phyloP scores from a whole-genome alignment of 92 coral and sea anemone genomes.

The Porites divaricata region DNA sequence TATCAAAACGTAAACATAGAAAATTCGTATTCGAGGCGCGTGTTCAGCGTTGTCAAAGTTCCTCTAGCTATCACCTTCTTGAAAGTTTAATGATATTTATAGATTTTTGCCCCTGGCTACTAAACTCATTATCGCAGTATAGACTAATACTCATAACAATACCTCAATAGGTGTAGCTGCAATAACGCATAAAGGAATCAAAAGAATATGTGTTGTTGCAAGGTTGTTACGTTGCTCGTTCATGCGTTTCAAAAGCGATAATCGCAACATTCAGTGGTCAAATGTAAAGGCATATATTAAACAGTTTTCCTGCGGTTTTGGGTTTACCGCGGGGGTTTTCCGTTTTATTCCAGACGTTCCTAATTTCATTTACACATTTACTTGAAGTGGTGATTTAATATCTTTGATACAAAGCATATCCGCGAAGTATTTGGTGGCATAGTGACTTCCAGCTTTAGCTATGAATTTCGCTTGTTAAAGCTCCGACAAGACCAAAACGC shows the following conservation, averaged over 20 bases:
- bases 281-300: background rate
- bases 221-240: background rate
- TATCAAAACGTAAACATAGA: background rate
- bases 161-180: background rate
- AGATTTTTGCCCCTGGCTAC: constrained; percentile 27
- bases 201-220: background rate
- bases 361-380: constrained; percentile 36
- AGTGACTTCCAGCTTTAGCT: too few relatives aligned
- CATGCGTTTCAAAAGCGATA: constrained; percentile 30
- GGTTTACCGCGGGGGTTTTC: constrained; percentile 15
- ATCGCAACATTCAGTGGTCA: constrained; percentile 15
- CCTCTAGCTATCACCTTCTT: constrained; percentile 15
- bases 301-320: background rate
- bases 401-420: constrained; percentile 24
- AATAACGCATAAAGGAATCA: background rate
- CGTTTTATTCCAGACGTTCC: constrained; percentile 18
- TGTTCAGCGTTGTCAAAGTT: background rate
- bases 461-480: too few relatives aligned
- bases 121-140: background rate
- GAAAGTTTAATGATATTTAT: constrained; percentile 17
- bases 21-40: background rate
- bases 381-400: constrained; percentile 30
- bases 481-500: too few relatives aligned
- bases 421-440: background rate
- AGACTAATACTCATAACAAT: constrained; percentile 11